Conservation (phyloP, 92 coral and sea anemone species). For the Parazoanthus darwini region DNA sequence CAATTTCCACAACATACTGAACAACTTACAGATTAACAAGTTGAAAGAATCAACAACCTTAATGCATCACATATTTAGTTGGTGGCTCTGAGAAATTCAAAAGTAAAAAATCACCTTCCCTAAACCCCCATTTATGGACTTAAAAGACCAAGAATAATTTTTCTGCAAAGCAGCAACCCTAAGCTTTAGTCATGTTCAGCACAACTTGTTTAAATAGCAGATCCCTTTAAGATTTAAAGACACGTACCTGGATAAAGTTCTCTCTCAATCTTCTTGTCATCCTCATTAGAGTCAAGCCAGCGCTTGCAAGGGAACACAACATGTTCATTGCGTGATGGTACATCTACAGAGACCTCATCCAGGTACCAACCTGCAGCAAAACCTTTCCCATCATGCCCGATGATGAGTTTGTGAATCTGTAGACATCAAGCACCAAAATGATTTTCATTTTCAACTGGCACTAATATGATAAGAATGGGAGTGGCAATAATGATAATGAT, state of each 20-base stretch:
- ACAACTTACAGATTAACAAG: too few relatives aligned
- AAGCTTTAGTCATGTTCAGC: too few relatives aligned
- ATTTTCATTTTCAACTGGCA: neutral
- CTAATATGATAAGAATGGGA: neutral
- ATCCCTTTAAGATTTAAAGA: too few relatives aligned
- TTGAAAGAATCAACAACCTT: too few relatives aligned
- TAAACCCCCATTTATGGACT: too few relatives aligned
- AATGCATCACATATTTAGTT: too few relatives aligned
- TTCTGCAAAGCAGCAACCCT: too few relatives aligned
- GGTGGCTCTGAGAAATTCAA: too few relatives aligned
- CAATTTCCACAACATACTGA: neutral
- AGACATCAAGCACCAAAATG: neutral
- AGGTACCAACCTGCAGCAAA: slow-evolving; percentile 92
- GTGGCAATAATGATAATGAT: neutral
- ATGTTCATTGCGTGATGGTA: slow-evolving; percentile 84
- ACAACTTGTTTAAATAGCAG: too few relatives aligned
- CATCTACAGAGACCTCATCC: slow-evolving; percentile 89
- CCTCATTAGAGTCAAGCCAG: slow-evolving; percentile 93
- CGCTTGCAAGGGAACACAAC: slow-evolving; percentile 90
- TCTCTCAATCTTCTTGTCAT: slow-evolving; percentile 85
- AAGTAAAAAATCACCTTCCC: too few relatives aligned
- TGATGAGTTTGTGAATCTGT: slow-evolving; percentile 83
- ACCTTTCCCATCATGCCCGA: slow-evolving; percentile 97
- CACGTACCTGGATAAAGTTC: slow-evolving; percentile 78
- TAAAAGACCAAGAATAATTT: too few relatives aligned